Conservation (phyloP, 92 coral and sea anemone genomes). For the Zoanthus sansibaricus region DNA sequence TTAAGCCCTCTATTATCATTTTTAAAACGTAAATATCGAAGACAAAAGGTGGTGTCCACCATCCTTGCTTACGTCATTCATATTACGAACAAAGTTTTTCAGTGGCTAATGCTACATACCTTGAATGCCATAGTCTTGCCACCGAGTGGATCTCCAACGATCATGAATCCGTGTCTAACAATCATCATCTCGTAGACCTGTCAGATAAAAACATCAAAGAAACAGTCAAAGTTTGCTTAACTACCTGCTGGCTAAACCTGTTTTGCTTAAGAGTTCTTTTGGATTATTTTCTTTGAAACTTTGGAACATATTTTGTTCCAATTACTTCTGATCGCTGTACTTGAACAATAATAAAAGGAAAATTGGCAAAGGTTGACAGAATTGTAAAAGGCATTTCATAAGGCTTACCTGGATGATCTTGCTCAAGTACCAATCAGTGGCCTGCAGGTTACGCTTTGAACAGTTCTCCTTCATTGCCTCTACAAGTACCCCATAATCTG, state of each 20-base stretch:
- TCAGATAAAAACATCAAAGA: not conserved
- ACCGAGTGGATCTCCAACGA: slow-evolving; percentile 98
- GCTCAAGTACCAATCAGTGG: slow-evolving; percentile 95
- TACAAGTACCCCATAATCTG: slow-evolving; percentile 93
- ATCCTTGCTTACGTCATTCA: not conserved
- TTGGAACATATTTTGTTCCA: no score
- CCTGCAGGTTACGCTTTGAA: slow-evolving; percentile 86
- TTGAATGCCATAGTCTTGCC: slow-evolving; percentile 98
- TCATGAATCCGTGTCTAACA: slow-evolving; percentile 98
- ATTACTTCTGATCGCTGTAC: no score
- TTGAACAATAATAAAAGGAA: no score
- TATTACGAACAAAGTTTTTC: not conserved
- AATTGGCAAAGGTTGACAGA: no score
- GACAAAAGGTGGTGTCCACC: not conserved
- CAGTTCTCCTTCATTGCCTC: slow-evolving; percentile 91
- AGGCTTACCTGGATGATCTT: slow-evolving; percentile 88
- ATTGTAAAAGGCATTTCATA: not conserved
- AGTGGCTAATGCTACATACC: slow-evolving; percentile 50
- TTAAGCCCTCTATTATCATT: no score
- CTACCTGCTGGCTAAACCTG: not conserved
- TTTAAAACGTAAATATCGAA: no score
- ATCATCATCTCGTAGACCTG: slow-evolving; percentile 99
- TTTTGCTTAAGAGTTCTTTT: not conserved
- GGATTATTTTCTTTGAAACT: not conserved
- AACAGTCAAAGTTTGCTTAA: not conserved